Conservation (phyloP, 2,888 invertebrate genomes). For the Cryptus armator region DNA sequence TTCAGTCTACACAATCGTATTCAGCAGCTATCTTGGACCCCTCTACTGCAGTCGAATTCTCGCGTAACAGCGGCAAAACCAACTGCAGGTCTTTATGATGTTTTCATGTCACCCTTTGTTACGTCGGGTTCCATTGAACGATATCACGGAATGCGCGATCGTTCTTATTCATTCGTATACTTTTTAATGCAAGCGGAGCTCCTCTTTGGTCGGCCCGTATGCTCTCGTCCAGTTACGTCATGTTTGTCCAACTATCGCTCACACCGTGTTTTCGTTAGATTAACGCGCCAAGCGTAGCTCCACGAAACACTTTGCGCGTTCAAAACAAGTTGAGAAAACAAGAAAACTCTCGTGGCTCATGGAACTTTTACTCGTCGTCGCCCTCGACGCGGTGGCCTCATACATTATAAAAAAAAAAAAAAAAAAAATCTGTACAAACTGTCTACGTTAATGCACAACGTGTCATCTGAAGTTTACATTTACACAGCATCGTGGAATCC, state of each 20-base stretch:
- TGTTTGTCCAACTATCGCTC: slow-evolving; percentile 63
- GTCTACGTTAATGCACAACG: slow-evolving; percentile 3
- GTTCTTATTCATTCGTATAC: slow-evolving; percentile 15
- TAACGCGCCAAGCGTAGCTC: slow-evolving; percentile 47
- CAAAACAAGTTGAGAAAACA: slow-evolving; percentile 32
- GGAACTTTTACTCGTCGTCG: background rate
- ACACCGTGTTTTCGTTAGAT: slow-evolving; percentile 66
- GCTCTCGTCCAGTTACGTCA: slow-evolving; percentile 27
- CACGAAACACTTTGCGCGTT: slow-evolving; percentile 39
- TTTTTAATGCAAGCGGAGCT: slow-evolving; percentile 15
- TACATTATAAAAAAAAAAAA: slow-evolving; percentile 32
- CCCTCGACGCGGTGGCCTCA: background rate
- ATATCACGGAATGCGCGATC: slow-evolving; percentile 49
- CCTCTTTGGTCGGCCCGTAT: slow-evolving; percentile 29
- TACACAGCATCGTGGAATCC: background rate
- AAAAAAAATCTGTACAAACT: slow-evolving; percentile 5
- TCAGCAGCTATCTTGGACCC: background rate
- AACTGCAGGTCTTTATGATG: slow-evolving; percentile 42
- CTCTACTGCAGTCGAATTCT: background rate
- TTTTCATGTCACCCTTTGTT: slow-evolving; percentile 50
- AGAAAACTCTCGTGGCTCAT: slow-evolving; percentile 13
- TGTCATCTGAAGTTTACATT: slow-evolving; percentile 45
- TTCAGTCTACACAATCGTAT: background rate
- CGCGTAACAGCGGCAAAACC: background rate
- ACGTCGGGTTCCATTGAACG: slow-evolving; percentile 56